Base-by-base conservation (phyloP, 2,797 vertebrate genomes). In the Cuculus canorus region DNA sequence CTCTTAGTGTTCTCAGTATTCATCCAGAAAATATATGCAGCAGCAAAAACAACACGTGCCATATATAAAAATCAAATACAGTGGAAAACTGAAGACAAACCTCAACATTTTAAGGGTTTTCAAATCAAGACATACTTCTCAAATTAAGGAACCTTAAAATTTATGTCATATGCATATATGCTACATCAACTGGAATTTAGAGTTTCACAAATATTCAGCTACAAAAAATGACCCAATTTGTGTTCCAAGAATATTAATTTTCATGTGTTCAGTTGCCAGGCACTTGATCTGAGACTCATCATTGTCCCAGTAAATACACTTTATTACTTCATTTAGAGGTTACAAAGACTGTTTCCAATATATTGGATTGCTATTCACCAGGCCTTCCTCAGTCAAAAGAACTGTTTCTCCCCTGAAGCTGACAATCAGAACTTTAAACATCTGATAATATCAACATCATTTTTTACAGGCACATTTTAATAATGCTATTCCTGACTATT, bases 251-350 rank as follows among this genome's bases (percentile, higher is more conserved):
- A 50, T 54, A 64, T 85, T 81, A 61, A 68, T 82, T 77, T 73
- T 70, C 65, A 33, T 13, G 9, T 1, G 1, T 53, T 85, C 41
- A n/a, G 23, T 33, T 87, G n/a, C 43, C 33, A 66, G 53, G 28
- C 24, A 23, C 33, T 76, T 76, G n/a, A 47, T 50, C 52, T 39
- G 57, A 86, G 68, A 82, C 28, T 69, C 68, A 60, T 65, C 25
- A 21, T 83, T 91, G 45, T 79, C n/a, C n/a, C 41, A 1, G 0
- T 23, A 73, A 82, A 52, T n/a, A 82, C 22, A 41, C 82, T 78
- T 92, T 75, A 87, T 83, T 75, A 91, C 73, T 93, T 93, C 41
- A 91, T 92, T 83, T 92, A 88, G 91, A 95, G 54, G 47, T 91
- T 96, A 78, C 88, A 73, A 91, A 78, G 59, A 84, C 83, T 3